These are phyloP conservation scores for Brachyhypopomus gauderio DNA, from an alignment of 2,113 vertebrate species.

Conservation along the genomic window DNA sequence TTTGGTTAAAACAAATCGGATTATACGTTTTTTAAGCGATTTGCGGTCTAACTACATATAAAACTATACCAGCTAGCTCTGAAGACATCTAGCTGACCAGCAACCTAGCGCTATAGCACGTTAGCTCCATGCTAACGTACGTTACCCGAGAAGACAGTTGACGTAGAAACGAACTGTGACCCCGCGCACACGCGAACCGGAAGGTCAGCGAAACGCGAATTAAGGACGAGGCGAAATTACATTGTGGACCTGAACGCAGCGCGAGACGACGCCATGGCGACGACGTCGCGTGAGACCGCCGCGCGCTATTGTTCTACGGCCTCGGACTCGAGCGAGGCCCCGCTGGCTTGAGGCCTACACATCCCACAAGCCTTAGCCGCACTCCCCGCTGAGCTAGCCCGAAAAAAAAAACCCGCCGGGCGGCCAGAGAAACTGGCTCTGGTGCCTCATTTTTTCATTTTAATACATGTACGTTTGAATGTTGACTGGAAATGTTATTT, in stretches of 20 bases:
- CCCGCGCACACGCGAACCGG: not conserved
- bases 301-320: slow-evolving; percentile 50
- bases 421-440: not conserved
- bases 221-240: too few relatives aligned
- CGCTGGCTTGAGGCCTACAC: slow-evolving; percentile 61
- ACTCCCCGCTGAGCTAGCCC: not conserved
- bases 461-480: not conserved
- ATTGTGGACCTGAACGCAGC: too few relatives aligned
- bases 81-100: not conserved
- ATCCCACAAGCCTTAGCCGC: slow-evolving; percentile 29
- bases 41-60: too few relatives aligned
- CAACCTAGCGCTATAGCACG: not conserved
- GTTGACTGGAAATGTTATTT: not conserved
- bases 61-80: too few relatives aligned
- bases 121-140: not conserved
- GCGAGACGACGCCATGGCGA: too few relatives aligned
- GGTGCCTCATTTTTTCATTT: not conserved
- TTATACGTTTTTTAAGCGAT: too few relatives aligned
- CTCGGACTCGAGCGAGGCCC: slow-evolving; percentile 38
- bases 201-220: not conserved
- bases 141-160: not conserved
- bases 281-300: too few relatives aligned
- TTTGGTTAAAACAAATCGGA: too few relatives aligned
- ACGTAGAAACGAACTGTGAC: not conserved
- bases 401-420: slow-evolving; percentile 27